Conservation (phyloP, 2,888 invertebrate genomes). For the Theretra japonica region DNA sequence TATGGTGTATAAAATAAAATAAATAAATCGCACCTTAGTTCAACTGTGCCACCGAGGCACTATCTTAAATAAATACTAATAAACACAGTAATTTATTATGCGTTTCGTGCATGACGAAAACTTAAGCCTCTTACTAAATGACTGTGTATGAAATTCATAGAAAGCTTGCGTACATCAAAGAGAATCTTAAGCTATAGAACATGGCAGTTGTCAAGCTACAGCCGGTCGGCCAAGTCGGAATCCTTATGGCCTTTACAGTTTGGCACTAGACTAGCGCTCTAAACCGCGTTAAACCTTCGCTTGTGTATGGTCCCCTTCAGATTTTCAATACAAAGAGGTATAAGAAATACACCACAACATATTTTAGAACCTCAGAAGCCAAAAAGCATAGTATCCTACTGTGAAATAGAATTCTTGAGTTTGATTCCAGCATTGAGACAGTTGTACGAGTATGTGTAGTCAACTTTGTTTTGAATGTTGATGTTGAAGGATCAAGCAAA, state of each 20-base stretch:
- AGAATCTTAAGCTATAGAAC: neutral
- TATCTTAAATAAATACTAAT: too few species aligned
- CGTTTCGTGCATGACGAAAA: too few species aligned
- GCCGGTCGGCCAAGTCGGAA: conserved; percentile 1
- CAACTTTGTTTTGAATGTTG: too few species aligned
- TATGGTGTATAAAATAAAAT: too few species aligned
- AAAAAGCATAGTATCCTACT: too few species aligned
- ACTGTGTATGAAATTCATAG: neutral
- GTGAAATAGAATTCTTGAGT: too few species aligned
- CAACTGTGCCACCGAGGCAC: too few species aligned
- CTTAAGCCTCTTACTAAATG: neutral
- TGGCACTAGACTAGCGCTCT: conserved; percentile 7
- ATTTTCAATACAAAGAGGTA: neutral
- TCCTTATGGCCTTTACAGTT: conserved; percentile 15
- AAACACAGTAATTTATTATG: too few species aligned
- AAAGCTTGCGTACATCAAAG: neutral
- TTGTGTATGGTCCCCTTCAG: neutral
- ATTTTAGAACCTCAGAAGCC: too few species aligned
- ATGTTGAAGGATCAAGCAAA: neutral
- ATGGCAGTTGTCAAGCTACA: neutral
- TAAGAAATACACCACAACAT: neutral
- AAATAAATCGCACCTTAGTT: too few species aligned
- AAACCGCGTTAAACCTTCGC: neutral
- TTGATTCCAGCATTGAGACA: too few species aligned
- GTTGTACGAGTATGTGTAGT: too few species aligned